phyloP scores from a whole-genome alignment of 2,888 invertebrate genomes.

The Pterostichus madidus region DNA sequence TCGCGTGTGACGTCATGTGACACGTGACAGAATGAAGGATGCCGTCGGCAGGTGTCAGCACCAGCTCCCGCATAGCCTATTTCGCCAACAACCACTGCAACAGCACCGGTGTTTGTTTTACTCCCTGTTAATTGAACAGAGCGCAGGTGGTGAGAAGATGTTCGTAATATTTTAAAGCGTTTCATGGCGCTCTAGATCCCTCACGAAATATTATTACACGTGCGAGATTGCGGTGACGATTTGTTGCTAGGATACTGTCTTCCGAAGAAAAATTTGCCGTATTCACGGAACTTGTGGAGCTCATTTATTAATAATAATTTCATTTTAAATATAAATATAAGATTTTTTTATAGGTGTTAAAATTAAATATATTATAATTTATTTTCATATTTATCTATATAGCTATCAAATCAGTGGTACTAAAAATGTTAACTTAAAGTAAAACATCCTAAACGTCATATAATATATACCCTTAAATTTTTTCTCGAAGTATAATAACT shows the following conservation, averaged over 20 bases:
- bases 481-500: too few species aligned
- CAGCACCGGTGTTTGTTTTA: slow-evolving; percentile 29
- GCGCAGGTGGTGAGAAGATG: slow-evolving; percentile 44
- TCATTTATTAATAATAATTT: too few species aligned
- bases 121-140: slow-evolving; percentile 56
- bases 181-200: slow-evolving; percentile 43
- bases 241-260: background rate
- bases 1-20: slow-evolving; percentile 27
- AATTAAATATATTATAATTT: too few species aligned
- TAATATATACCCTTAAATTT: too few species aligned
- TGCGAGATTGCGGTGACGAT: slow-evolving; percentile 23
- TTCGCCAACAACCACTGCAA: slow-evolving; percentile 9
- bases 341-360: too few species aligned
- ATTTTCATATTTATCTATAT: too few species aligned
- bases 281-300: too few species aligned
- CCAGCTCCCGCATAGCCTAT: slow-evolving; percentile 21
- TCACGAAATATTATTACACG: slow-evolving; percentile 42
- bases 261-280: too few species aligned
- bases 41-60: slow-evolving; percentile 43
- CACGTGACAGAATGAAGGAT: slow-evolving; percentile 49
- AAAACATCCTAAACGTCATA: too few species aligned
- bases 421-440: too few species aligned
- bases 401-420: too few species aligned
- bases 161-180: slow-evolving; percentile 54
- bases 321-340: too few species aligned